A percentile compares a stretch with the other conserved stretches of the same genome.
phyloP scores from a whole-genome alignment of 2,888 invertebrate genomes.

The Pachliopta kotzebuea region DNA sequence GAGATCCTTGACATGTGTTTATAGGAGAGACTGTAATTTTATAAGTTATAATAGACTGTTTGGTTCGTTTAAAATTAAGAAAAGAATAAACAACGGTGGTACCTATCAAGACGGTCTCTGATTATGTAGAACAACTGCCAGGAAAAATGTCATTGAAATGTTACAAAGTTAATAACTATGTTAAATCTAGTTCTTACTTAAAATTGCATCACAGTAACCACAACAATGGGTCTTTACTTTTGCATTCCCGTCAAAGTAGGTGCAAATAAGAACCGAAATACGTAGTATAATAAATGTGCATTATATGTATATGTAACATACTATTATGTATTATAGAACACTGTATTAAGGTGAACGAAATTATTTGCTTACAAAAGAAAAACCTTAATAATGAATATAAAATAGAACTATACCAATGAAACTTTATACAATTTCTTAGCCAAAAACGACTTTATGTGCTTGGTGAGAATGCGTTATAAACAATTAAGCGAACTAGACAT shows the following conservation, averaged over 20 bases:
- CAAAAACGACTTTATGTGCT: background rate
- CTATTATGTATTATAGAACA: too few species aligned
- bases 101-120: too few species aligned
- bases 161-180: slow-evolving; percentile 1
- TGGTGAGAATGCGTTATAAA: background rate
- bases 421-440: background rate
- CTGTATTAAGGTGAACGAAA: too few species aligned
- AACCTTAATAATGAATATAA: background rate
- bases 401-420: background rate
- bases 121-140: background rate
- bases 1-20: too few species aligned
- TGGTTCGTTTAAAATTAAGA: too few species aligned
- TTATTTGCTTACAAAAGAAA: background rate
- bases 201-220: slow-evolving; percentile 25
- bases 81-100: too few species aligned
- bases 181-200: slow-evolving; percentile 19
- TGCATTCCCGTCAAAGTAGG: slow-evolving; percentile 16
- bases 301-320: background rate
- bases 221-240: slow-evolving; percentile 28
- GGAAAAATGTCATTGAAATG: background rate
- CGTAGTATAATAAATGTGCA: background rate
- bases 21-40: too few species aligned
- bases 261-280: background rate
- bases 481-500: slow-evolving; percentile 7
- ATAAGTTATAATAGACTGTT: too few species aligned